These are phyloP conservation scores for Cheilosia vulpina DNA, from an alignment of 2,888 invertebrate species.

Conservation along the genomic window DNA sequence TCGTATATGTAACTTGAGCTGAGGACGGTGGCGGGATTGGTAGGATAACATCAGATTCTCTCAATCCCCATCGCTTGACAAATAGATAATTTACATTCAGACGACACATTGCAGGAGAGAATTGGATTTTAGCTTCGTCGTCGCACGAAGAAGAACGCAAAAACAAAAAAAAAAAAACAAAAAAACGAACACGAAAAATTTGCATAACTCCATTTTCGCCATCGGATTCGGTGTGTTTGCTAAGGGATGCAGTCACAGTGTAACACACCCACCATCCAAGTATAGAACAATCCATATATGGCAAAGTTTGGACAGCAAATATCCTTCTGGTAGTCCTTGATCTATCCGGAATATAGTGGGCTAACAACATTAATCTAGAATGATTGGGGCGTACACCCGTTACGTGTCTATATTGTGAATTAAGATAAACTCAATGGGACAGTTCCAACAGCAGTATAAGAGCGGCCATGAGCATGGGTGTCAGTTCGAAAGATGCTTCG, in stretches of 20 bases:
- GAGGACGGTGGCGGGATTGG: neutral
- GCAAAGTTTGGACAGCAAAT: slow-evolving; percentile 37
- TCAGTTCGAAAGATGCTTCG: slow-evolving; percentile 39
- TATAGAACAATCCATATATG: slow-evolving; percentile 42
- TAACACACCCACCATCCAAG: slow-evolving; percentile 18
- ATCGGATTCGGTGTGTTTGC: slow-evolving; percentile 37
- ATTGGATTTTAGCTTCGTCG: slow-evolving; percentile 67
- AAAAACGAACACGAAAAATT: slow-evolving; percentile 43
- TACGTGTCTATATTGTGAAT: slow-evolving; percentile 75
- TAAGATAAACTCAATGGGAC: slow-evolving; percentile 74
- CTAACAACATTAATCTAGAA: slow-evolving; percentile 74
- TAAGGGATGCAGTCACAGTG: slow-evolving; percentile 9
- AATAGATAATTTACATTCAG: slow-evolving; percentile 75
- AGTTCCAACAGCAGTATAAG: slow-evolving; percentile 16
- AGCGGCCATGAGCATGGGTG: neutral
- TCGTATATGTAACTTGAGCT: neutral
- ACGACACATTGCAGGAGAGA: slow-evolving; percentile 66
- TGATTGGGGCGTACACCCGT: slow-evolving; percentile 73
- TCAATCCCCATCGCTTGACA: slow-evolving; percentile 42
- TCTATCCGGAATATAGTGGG: slow-evolving; percentile 67
- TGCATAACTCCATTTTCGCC: slow-evolving; percentile 73
- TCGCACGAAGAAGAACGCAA: neutral
- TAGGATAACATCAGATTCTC: slow-evolving; percentile 41
- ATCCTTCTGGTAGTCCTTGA: slow-evolving; percentile 68
- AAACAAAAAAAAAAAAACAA: slow-evolving; percentile 12